Evolutionary conservation across 2,888 invertebrate genomes (phyloP).

Genomic region (Oscheius sp.): DNA sequence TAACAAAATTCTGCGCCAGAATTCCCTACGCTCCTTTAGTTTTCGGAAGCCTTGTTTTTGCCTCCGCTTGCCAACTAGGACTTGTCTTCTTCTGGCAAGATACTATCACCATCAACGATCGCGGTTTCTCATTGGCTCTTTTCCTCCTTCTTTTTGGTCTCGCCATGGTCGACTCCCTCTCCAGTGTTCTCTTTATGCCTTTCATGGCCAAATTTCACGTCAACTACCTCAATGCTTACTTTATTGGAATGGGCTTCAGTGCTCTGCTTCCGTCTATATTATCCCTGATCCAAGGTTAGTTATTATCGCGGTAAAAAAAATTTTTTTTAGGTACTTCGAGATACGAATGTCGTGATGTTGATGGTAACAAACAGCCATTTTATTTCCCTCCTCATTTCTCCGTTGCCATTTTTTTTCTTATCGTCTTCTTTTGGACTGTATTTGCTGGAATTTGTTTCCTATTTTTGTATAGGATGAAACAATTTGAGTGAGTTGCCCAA

Average conservation of each 20-base stretch:
- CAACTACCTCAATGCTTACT: constrained; percentile 83
- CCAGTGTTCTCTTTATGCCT: constrained; percentile 86
- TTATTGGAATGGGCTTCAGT: constrained; percentile 85
- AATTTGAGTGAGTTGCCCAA: neutral
- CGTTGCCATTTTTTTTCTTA: constrained; percentile 57
- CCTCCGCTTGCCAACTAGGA: constrained; percentile 59
- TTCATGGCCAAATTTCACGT: constrained; percentile 78
- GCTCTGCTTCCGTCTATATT: constrained; percentile 84
- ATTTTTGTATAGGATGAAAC: constrained; percentile 40
- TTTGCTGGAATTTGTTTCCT: constrained; percentile 58
- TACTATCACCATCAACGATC: constrained; percentile 49
- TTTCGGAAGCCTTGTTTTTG: constrained; percentile 73
- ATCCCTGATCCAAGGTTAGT: constrained; percentile 80
- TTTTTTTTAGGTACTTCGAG: constrained; percentile 4
- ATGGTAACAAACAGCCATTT: constrained; percentile 29
- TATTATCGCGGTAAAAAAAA: neutral
- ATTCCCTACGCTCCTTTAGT: constrained; percentile 72
- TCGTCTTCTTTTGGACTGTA: constrained; percentile 62
- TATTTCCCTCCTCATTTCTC: constrained; percentile 61
- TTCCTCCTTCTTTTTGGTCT: constrained; percentile 63
- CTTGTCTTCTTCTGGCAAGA: constrained; percentile 56
- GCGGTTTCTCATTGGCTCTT: constrained; percentile 56
- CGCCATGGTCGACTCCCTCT: constrained; percentile 80
- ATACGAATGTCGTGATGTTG: neutral
- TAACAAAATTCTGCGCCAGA: constrained; percentile 63